These are phyloP conservation scores for Propithecus coquereli DNA, from an alignment of 2,113 vertebrate species.

Conservation along the genomic window DNA sequence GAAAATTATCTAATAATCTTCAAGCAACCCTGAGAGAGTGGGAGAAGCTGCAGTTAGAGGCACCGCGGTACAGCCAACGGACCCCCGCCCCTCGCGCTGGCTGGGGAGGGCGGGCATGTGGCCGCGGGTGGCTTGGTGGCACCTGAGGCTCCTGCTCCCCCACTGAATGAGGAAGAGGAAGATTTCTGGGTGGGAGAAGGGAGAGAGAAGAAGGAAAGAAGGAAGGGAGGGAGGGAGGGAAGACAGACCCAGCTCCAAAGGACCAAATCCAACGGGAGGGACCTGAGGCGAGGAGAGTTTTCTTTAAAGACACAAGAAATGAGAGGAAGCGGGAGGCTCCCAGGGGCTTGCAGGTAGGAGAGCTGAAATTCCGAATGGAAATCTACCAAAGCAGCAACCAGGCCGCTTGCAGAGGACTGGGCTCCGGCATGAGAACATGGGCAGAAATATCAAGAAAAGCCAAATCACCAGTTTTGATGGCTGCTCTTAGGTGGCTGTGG, in stretches of 20 bases:
- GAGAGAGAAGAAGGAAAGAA: background rate
- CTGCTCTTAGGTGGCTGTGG: slow-evolving; percentile 12
- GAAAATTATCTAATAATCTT: slow-evolving; percentile 81
- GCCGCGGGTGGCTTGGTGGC: background rate
- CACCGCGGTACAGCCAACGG: background rate
- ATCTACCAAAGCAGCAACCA: slow-evolving; percentile 40
- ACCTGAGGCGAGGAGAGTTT: slow-evolving; percentile 50
- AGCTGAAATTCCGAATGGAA: slow-evolving; percentile 70
- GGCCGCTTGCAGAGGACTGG: background rate
- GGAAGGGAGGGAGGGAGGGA: background rate
- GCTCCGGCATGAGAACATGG: background rate
- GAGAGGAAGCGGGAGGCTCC: slow-evolving; percentile 66
- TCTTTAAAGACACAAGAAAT: slow-evolving; percentile 65
- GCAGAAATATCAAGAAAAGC: background rate
- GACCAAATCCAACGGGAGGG: slow-evolving; percentile 52
- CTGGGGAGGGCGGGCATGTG: background rate
- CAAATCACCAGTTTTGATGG: background rate
- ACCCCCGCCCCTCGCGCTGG: background rate
- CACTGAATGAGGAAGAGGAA: background rate
- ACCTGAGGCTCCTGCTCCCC: background rate
- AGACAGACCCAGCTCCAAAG: slow-evolving; percentile 37
- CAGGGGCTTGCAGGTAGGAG: slow-evolving; percentile 54
- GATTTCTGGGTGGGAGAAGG: background rate
- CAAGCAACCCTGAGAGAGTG: slow-evolving; percentile 69
- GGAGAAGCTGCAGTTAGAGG: slow-evolving; percentile 44